phyloP scores from a whole-genome alignment of 1,140 invertebrate species.

The Octopus bimaculoides region DNA sequence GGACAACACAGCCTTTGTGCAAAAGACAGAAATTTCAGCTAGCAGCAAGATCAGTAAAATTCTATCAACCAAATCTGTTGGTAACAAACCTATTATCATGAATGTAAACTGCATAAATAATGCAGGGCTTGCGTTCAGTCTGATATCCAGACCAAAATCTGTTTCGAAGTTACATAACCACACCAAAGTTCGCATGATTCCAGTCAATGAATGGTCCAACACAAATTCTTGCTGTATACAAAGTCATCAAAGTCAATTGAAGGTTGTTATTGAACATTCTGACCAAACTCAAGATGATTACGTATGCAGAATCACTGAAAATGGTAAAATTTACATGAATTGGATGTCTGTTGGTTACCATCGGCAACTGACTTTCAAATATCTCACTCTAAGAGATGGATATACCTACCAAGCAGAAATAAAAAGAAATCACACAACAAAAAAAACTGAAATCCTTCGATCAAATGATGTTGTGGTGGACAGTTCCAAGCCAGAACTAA shows the following conservation, averaged over 20 bases:
- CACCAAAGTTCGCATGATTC: not conserved
- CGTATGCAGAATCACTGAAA: not conserved
- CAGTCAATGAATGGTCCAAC: not conserved
- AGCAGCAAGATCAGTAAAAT: not conserved
- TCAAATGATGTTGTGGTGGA: not conserved
- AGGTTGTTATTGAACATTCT: not conserved
- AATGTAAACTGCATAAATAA: not conserved
- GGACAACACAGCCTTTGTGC: not conserved
- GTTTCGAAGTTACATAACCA: not conserved
- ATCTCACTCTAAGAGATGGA: not conserved
- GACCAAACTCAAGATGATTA: not conserved
- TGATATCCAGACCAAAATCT: not conserved
- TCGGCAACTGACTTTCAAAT: not conserved
- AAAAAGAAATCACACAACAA: not conserved
- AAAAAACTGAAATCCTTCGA: not conserved
- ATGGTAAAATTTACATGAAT: not conserved
- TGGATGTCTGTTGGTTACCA: not conserved
- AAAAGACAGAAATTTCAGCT: not conserved
- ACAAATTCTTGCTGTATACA: not conserved
- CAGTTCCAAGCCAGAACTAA: not conserved
- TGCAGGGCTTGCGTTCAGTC: not conserved
- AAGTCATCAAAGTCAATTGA: not conserved
- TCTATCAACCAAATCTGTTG: not conserved
- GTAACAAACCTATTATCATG: not conserved
- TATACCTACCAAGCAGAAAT: not conserved